Evolutionary conservation across 2,797 vertebrate species (phyloP).

Genomic region (Lepidocolaptes lacrymiger): DNA sequence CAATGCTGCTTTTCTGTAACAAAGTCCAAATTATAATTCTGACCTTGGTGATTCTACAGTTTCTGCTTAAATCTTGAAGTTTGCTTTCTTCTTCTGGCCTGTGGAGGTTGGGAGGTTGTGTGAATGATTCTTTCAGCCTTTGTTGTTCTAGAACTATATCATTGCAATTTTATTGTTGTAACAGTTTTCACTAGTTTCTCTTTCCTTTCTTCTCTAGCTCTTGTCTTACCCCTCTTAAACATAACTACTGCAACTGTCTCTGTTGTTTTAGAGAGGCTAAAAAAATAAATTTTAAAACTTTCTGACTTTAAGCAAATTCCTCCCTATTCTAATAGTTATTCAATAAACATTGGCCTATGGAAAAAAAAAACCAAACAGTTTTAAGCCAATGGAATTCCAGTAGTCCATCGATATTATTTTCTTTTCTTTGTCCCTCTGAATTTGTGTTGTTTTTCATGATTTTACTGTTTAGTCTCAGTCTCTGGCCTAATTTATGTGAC

Average conservation of each 20-base stretch:
- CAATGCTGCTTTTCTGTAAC: background rate
- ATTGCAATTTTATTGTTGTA: background rate
- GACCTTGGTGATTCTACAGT: background rate
- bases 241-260: background rate
- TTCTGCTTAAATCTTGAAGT: background rate
- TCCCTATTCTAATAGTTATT: background rate
- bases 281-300: background rate
- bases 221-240: background rate
- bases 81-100: background rate
- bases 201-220: background rate
- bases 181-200: background rate
- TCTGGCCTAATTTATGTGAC: background rate
- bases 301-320: background rate
- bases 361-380: background rate
- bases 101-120: background rate
- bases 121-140: background rate
- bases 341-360: background rate
- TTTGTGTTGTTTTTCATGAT: background rate
- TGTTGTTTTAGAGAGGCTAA: background rate
- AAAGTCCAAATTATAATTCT: background rate
- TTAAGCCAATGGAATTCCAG: background rate
- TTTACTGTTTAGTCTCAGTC: background rate
- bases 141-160: background rate
- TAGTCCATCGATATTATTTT: background rate
- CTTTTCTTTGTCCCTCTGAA: background rate